A percentile compares a stretch with the other conserved stretches of the same genome.
Conservation (phyloP, 92 coral and sea anemone genomes). For the Micromussa lordhowensis region DNA sequence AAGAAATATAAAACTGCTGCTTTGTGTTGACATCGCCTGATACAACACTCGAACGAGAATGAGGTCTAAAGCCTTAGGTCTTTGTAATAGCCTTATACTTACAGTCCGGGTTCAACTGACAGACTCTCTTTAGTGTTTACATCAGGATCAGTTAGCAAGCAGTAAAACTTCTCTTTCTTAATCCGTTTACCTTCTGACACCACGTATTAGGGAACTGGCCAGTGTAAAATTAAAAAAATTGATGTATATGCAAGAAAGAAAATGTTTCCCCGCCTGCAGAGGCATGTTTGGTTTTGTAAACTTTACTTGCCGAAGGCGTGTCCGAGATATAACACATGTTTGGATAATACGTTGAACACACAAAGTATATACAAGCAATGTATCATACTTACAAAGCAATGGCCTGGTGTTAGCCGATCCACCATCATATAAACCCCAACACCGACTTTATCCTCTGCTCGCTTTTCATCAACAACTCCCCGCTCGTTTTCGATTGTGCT, state of each 20-base stretch:
- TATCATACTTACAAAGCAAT: constrained; percentile 75
- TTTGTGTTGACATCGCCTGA: too few relatives aligned
- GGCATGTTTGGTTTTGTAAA: too few relatives aligned
- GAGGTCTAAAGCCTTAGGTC: not conserved
- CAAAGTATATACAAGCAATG: not conserved
- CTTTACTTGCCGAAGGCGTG: too few relatives aligned
- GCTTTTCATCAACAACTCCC: constrained; percentile 13
- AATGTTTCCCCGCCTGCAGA: not conserved
- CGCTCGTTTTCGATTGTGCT: not conserved
- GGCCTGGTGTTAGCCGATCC: constrained; percentile 77
- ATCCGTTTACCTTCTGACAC: not conserved
- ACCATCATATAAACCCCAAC: constrained; percentile 86
- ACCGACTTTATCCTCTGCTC: constrained; percentile 53
- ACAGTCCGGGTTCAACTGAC: not conserved
- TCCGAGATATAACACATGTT: not conserved
- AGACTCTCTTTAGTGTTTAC: not conserved
- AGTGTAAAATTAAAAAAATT: not conserved
- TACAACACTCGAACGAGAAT: not conserved
- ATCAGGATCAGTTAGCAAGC: too few relatives aligned
- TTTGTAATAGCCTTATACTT: not conserved
- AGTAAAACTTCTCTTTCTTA: not conserved
- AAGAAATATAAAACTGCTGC: too few relatives aligned
- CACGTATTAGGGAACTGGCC: not conserved
- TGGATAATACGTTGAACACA: not conserved
- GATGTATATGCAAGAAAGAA: not conserved